phyloP scores from a whole-genome alignment of 2,797 vertebrate species.

The Cossypha polioptera region DNA sequence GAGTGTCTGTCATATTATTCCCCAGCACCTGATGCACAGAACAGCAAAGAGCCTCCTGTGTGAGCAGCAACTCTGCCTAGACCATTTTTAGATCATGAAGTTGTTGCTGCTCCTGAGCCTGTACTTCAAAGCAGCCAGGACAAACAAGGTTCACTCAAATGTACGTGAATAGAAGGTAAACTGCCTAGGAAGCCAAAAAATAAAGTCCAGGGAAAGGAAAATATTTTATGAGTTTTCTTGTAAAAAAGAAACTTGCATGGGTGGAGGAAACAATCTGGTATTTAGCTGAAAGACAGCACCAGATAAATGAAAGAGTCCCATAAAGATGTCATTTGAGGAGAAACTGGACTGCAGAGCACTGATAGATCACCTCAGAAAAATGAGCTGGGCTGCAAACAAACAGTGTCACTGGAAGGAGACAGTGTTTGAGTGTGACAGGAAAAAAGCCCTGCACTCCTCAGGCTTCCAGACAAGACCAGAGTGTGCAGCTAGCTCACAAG shows the following conservation, averaged over 20 bases:
- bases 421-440: neutral
- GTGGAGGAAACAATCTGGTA: neutral
- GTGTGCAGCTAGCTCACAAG: neutral
- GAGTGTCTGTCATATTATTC: neutral
- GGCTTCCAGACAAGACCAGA: neutral
- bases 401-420: neutral
- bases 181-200: constrained; percentile 4
- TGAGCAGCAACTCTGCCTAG: neutral
- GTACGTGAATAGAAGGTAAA: neutral
- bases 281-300: neutral
- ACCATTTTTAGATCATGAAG: neutral
- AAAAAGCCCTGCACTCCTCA: neutral
- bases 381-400: neutral
- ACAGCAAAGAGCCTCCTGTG: neutral
- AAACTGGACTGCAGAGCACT: neutral
- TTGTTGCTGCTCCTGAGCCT: neutral
- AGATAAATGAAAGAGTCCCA: neutral
- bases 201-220: neutral
- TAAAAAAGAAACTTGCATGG: neutral
- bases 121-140: constrained; percentile 26
- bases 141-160: constrained; percentile 8
- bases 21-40: neutral
- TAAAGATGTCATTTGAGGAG: neutral
- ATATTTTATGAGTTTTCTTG: constrained; percentile 4
- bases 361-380: constrained; percentile 9